Conservation (phyloP, 2,888 invertebrate genomes). For the Diachrysia chrysitis region DNA sequence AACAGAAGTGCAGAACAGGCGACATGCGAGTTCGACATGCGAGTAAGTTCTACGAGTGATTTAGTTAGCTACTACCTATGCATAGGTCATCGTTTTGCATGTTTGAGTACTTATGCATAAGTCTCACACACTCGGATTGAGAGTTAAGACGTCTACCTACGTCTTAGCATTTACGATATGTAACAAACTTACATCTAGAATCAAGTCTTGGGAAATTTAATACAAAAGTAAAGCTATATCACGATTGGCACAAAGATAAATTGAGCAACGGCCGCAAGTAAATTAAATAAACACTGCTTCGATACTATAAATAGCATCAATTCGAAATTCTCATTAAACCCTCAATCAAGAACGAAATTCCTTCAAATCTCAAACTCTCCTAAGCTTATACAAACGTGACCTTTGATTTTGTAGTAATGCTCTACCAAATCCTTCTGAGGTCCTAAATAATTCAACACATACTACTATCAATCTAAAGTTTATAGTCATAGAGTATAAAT, state of each 20-base stretch:
- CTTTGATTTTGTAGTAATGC: slow-evolving; percentile 37
- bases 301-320: neutral
- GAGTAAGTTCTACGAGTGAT: neutral
- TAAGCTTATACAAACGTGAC: slow-evolving; percentile 11
- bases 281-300: neutral
- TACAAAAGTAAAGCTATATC: neutral
- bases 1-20: too few relatives aligned
- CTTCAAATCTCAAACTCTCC: slow-evolving; percentile 5
- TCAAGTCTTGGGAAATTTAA: neutral
- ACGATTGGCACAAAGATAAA: neutral
- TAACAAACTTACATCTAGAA: neutral
- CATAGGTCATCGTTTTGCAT: slow-evolving; percentile 3
- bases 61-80: neutral
- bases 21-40: neutral
- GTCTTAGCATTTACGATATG: neutral
- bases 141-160: neutral
- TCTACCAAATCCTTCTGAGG: slow-evolving; percentile 30
- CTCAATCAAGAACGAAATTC: slow-evolving; percentile 21
- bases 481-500: slow-evolving; percentile 38
- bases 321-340: neutral
- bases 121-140: slow-evolving; percentile 1
- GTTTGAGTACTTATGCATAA: neutral
- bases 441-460: slow-evolving; percentile 19
- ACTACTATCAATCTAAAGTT: slow-evolving; percentile 13
- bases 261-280: neutral